Conservation (phyloP, 2,113 vertebrate species). For the Myanophis thanlyinensis region DNA sequence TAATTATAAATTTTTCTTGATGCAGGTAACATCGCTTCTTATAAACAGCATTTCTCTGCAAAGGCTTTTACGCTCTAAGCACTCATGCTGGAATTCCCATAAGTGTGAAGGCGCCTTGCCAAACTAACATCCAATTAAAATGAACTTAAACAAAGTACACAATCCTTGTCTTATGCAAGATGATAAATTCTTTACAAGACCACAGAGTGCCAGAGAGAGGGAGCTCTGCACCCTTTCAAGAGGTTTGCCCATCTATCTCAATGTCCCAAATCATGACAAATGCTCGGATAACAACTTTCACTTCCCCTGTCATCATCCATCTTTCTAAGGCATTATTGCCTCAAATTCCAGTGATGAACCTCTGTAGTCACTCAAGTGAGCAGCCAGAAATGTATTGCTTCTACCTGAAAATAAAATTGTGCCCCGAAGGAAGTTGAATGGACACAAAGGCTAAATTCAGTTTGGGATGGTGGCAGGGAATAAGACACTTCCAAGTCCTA, state of each 20-base stretch:
- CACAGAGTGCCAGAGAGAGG: constrained; percentile 20
- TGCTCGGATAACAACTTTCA: constrained; percentile 64
- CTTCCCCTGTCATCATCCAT: constrained; percentile 62
- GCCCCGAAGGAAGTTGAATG: constrained; percentile 38
- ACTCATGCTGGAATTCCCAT: no score
- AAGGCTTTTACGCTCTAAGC: background rate
- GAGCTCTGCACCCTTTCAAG: constrained; percentile 45
- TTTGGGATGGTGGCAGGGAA: background rate
- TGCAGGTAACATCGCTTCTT: background rate
- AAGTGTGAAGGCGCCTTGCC: background rate
- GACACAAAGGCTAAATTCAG: constrained; percentile 51
- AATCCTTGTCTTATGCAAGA: constrained; percentile 31
- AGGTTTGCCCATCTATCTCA: constrained; percentile 53
- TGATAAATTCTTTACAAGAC: constrained; percentile 29
- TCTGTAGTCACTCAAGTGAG: constrained; percentile 64
- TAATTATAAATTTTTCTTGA: background rate
- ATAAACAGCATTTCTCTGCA: background rate
- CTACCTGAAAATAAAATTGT: constrained; percentile 64
- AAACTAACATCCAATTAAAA: constrained; percentile 35
- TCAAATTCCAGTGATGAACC: constrained; percentile 65
- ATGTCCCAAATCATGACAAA: constrained; percentile 63
- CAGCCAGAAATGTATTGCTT: constrained; percentile 63
- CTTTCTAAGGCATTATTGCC: constrained; percentile 65
- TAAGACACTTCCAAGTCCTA: background rate
- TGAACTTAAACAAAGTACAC: constrained; percentile 18